A percentile compares a stretch with the other conserved stretches of the same genome.
Evolutionary conservation across 2,797 vertebrate genomes (phyloP).

Genomic region (Apodemus agrarius): DNA sequence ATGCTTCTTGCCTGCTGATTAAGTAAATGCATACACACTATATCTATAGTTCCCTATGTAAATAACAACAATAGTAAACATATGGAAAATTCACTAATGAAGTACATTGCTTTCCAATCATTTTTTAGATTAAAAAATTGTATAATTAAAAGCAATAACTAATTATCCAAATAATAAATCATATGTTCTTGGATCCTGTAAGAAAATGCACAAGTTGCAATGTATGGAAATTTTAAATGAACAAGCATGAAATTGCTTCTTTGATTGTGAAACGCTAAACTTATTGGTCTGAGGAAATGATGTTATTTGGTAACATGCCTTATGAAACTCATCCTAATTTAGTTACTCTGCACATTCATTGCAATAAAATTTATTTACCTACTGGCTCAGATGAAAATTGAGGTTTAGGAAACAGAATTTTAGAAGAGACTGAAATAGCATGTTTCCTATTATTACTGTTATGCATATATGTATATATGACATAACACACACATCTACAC

Average conservation of each 20-base stretch:
- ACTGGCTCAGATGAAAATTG: constrained; percentile 27
- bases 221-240: constrained; percentile 35
- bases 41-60: constrained; percentile 26
- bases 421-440: not conserved
- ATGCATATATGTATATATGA: not conserved
- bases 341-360: constrained; percentile 53
- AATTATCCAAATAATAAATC: constrained; percentile 9
- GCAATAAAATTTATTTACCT: constrained; percentile 59
- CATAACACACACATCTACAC: not conserved
- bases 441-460: not conserved
- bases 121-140: constrained; percentile 49
- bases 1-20: not conserved
- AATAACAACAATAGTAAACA: constrained; percentile 33
- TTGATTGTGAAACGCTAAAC: constrained; percentile 32
- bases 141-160: constrained; percentile 54
- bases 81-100: not conserved
- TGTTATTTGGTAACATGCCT: constrained; percentile 26
- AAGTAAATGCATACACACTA: not conserved
- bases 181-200: not conserved
- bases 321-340: constrained; percentile 62
- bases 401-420: not conserved
- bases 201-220: not conserved
- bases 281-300: constrained; percentile 37
- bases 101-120: not conserved
- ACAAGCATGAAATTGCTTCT: constrained; percentile 20